These are phyloP conservation scores for Schizopygopsis pylzovi DNA, from an alignment of 2,797 vertebrate genomes.

Conservation along the genomic window DNA sequence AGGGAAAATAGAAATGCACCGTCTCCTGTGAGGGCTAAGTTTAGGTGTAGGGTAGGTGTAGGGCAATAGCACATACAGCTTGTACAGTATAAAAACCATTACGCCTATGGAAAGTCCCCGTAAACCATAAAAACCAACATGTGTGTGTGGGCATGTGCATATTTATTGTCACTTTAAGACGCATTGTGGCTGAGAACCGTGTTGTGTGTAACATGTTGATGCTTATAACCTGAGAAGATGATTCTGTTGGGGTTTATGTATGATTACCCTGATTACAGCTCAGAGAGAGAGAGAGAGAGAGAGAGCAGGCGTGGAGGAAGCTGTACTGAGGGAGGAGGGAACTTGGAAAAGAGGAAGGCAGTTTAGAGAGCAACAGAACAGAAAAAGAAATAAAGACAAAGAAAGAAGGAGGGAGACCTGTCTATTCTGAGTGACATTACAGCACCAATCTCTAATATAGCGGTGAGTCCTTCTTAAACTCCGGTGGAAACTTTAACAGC, in stretches of 20 bases:
- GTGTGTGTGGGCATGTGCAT: slow-evolving; percentile 42
- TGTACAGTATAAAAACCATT: no score
- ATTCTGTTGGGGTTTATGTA: slow-evolving; percentile 36
- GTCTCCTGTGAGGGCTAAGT: no score
- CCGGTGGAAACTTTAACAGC: background rate
- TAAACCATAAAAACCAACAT: no score
- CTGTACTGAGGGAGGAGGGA: slow-evolving; percentile 48
- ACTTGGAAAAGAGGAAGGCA: slow-evolving; percentile 45
- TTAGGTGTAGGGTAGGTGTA: no score
- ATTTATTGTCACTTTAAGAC: slow-evolving; percentile 23
- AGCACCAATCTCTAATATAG: slow-evolving; percentile 11
- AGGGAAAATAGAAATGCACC: no score
- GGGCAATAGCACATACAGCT: no score
- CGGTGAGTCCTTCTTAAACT: slow-evolving; percentile 43
- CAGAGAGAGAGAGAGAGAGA: background rate
- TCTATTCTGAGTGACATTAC: slow-evolving; percentile 38
- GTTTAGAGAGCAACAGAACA: slow-evolving; percentile 44
- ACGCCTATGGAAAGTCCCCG: no score
- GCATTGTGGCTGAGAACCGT: background rate
- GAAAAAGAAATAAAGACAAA: slow-evolving; percentile 55
- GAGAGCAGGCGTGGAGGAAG: slow-evolving; percentile 29
- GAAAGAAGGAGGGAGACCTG: slow-evolving; percentile 60
- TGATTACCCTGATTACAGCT: slow-evolving; percentile 40
- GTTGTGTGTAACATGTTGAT: slow-evolving; percentile 32
- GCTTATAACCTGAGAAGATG: slow-evolving; percentile 12